A percentile compares a stretch with the other conserved stretches of the same genome.
phyloP scores from a whole-genome alignment of 2,888 invertebrate genomes.

The Tetranychus truncatus region DNA sequence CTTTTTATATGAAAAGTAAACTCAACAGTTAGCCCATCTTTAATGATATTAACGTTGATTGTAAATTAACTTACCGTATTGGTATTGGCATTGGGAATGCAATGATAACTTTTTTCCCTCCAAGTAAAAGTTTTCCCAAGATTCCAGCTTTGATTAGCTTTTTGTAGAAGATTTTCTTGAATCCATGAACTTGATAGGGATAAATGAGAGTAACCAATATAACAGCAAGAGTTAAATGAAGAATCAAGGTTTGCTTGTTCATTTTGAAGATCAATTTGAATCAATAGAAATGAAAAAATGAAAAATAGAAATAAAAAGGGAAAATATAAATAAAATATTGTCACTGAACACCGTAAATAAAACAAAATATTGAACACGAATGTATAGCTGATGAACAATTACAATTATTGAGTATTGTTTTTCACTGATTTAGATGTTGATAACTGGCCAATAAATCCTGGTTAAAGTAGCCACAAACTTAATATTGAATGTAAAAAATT shows the following conservation, averaged over 20 bases:
- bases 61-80: constrained; percentile 4
- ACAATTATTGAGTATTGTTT: too few relatives aligned
- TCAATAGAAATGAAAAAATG: not conserved
- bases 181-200: constrained; percentile 5
- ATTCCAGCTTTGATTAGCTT: constrained; percentile 7
- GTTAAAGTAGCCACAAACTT: too few relatives aligned
- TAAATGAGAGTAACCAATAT: not conserved
- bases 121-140: constrained; percentile 3
- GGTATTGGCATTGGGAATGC: constrained; percentile 6
- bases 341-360: not conserved
- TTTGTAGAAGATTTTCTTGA: constrained; percentile 4
- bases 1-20: not conserved
- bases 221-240: not conserved
- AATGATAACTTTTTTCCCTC: constrained; percentile 5
- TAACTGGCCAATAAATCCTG: too few relatives aligned
- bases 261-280: not conserved
- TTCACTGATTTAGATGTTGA: too few relatives aligned
- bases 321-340: not conserved
- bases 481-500: not conserved
- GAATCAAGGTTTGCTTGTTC: not conserved
- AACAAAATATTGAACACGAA: too few relatives aligned
- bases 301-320: not conserved
- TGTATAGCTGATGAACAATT: too few relatives aligned
- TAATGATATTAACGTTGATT: not conserved
- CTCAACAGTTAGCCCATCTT: not conserved